Evolutionary conservation across 2,113 vertebrate genomes (phyloP).

Genomic region (Struthidea cinerea): DNA sequence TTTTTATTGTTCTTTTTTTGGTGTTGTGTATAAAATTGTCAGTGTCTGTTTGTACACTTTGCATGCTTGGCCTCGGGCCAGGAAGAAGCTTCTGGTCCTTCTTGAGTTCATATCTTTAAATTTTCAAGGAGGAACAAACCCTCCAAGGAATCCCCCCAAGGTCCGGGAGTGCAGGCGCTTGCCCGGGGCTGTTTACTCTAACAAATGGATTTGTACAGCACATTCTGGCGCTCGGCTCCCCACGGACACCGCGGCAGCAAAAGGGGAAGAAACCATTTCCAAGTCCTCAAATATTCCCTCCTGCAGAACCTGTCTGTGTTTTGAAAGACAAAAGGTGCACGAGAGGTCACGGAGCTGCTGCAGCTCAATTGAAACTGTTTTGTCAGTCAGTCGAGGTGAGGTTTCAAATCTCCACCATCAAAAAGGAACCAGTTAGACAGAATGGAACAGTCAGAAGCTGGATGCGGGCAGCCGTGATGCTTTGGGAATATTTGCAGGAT

Average conservation of each 20-base stretch:
- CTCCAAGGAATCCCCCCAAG: background rate
- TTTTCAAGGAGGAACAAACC: background rate
- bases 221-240: background rate
- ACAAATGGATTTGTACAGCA: background rate
- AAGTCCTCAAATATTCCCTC: background rate
- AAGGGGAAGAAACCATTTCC: background rate
- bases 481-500: background rate
- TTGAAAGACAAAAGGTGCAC: background rate
- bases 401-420: background rate
- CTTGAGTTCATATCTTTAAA: background rate
- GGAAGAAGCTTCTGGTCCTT: background rate
- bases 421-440: no score
- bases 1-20: background rate
- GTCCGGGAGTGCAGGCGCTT: background rate
- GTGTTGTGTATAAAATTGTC: background rate
- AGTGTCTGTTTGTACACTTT: background rate
- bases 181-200: constrained; percentile 30
- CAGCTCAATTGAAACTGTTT: background rate
- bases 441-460: background rate
- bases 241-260: background rate
- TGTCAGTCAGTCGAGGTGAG: fast-evolving
- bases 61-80: background rate
- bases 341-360: background rate
- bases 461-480: fast-evolving
- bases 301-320: background rate